phyloP scores from a whole-genome alignment of 2,113 vertebrate genomes.

The Sceloporus tristichus region DNA sequence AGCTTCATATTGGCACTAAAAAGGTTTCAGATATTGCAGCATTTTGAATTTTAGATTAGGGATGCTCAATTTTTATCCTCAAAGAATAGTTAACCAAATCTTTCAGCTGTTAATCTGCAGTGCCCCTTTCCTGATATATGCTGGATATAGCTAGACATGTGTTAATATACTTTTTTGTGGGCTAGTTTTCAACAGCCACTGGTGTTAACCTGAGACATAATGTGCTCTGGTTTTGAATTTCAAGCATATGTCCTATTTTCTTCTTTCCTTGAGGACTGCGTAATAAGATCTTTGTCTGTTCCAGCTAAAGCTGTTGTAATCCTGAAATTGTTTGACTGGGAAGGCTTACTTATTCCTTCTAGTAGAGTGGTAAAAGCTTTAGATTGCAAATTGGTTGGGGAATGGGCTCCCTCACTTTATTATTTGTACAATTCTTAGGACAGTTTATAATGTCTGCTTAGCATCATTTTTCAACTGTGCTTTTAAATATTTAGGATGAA shows the following conservation, averaged over 20 bases:
- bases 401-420: neutral
- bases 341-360: slow-evolving; percentile 18
- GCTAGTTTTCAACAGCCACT: slow-evolving; percentile 16
- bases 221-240: neutral
- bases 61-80: no score
- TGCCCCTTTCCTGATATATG: neutral
- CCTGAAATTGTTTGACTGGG: slow-evolving; percentile 3
- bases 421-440: neutral
- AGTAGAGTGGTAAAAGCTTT: neutral
- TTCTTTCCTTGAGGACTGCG: slow-evolving; percentile 18
- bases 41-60: no score
- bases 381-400: slow-evolving; percentile 25
- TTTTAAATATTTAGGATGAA: neutral
- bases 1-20: no score
- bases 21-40: no score
- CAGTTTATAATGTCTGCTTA: neutral
- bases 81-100: no score
- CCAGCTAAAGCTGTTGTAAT: neutral
- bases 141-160: neutral
- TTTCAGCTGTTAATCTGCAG: neutral
- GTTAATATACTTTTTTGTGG: neutral
- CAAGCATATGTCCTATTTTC: neutral
- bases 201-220: neutral
- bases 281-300: slow-evolving; percentile 32
- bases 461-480: neutral